These are phyloP conservation scores for Saturnia pavonia DNA, from an alignment of 2,888 invertebrate species.

Conservation along the genomic window DNA sequence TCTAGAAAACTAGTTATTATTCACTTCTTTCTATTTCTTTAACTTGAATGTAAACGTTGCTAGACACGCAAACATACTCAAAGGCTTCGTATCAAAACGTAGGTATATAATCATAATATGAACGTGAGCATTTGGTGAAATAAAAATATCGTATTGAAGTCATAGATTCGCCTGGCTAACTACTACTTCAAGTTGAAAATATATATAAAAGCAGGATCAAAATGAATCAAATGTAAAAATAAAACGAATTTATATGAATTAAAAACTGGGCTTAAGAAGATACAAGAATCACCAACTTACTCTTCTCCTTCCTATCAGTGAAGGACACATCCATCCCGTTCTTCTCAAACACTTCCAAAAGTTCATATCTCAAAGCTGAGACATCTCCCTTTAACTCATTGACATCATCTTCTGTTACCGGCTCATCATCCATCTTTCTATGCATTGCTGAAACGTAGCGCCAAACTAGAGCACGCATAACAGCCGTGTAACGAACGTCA, in stretches of 20 bases:
- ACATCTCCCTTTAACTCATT: constrained; percentile 97
- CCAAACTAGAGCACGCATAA: constrained; percentile 95
- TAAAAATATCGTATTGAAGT: no score
- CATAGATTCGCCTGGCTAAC: no score
- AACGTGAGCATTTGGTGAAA: no score
- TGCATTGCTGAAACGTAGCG: constrained; percentile 95
- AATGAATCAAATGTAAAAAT: not conserved
- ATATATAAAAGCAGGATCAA: not conserved
- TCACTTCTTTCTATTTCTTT: no score
- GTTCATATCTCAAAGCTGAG: constrained; percentile 94
- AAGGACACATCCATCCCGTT: constrained; percentile 93
- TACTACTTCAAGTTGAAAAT: not conserved
- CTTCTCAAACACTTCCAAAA: constrained; percentile 92
- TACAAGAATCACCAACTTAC: constrained; percentile 65
- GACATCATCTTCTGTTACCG: constrained; percentile 95
- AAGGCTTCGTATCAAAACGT: no score
- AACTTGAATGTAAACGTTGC: no score
- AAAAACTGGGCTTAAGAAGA: not conserved
- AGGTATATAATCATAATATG: no score
- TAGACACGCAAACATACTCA: no score
- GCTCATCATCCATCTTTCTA: constrained; percentile 89
- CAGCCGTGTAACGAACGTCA: constrained; percentile 88
- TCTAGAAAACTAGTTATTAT: no score
- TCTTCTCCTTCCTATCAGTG: constrained; percentile 87
- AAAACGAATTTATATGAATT: not conserved